Percentiles rank a stretch among this genome's conserved stretches.
Conservation (phyloP, 2,888 invertebrate genomes). For the Aelia acuminata region DNA sequence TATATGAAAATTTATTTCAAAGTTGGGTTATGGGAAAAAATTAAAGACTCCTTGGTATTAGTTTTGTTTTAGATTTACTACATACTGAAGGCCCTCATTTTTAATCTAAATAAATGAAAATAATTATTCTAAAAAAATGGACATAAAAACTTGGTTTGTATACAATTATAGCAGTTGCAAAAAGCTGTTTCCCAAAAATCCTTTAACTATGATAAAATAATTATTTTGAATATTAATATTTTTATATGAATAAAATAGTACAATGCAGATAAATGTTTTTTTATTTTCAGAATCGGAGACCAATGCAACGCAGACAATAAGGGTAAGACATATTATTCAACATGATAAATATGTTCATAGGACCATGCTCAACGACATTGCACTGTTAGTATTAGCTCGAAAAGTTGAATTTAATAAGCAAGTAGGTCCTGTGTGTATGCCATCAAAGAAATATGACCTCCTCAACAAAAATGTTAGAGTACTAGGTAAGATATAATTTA, state of each 20-base stretch:
- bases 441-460: constrained; percentile 69
- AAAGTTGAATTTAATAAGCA: constrained; percentile 72
- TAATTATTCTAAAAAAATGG: no score
- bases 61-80: no score
- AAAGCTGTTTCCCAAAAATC: no score
- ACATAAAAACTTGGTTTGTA: no score
- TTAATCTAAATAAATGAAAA: no score
- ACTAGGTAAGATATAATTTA: constrained; percentile 67
- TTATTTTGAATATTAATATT: no score
- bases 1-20: no score
- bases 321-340: constrained; percentile 68
- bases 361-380: constrained; percentile 72
- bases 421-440: constrained; percentile 78
- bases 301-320: constrained; percentile 70
- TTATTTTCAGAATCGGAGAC: constrained; percentile 71
- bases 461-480: constrained; percentile 67
- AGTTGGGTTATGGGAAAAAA: no score
- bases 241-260: neutral
- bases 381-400: constrained; percentile 69
- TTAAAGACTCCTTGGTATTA: no score
- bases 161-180: no score
- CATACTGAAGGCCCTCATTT: no score
- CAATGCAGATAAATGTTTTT: neutral
- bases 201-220: no score
- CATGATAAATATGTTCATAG: constrained; percentile 71